Base-by-base conservation (phyloP, 1,140 invertebrate species). In the Cyclargus thomasi region DNA sequence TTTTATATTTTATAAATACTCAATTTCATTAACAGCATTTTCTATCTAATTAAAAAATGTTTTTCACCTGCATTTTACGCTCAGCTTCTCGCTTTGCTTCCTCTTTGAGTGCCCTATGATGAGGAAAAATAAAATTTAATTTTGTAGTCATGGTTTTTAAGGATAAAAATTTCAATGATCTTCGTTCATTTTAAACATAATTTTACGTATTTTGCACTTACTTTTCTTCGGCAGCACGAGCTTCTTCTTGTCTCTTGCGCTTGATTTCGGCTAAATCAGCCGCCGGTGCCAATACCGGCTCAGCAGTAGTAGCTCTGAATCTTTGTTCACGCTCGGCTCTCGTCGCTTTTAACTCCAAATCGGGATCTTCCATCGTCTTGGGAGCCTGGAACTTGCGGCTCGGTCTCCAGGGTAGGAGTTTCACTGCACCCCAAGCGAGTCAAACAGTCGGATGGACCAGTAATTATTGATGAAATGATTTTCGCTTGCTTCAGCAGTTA, bases 381-480 rank as follows among this genome's bases (percentile, higher is more conserved):
- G 91, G 91, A 63, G 91, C 85, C 82, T 92, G 92, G 87, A 94
- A 94, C 80, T 92, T 93, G 74, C 93, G 90, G 73, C 92, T 92
- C 77, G 93, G 92, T 73, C 93, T 92, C 76, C 91, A 90, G 62
- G 93, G 92, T 63, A 93, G 91, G 85, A 94, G 88, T 78, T 93
- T 91, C 69, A 90, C 92, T 93, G 85, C 78, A 81, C 78, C 80
- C 70, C 79, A 78, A 80, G 53, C 65, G 35, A 66, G 20, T 59
- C 79, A 86, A 74, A 74, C 64, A 70, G 67, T 74, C 68, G 70
- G 70, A 72, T 67, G 72, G 74, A 70, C 63, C 64, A 74, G 75
- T 77, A 73, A 77, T 77, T 76, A 80, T 78, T 74, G 70, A 64
- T 73, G 78, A 80, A 82, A 82, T 74, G 70, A 77, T 66, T 73